Base-by-base conservation (phyloP, 2,113 vertebrate genomes). In the Pseudorectes ferrugineus region DNA sequence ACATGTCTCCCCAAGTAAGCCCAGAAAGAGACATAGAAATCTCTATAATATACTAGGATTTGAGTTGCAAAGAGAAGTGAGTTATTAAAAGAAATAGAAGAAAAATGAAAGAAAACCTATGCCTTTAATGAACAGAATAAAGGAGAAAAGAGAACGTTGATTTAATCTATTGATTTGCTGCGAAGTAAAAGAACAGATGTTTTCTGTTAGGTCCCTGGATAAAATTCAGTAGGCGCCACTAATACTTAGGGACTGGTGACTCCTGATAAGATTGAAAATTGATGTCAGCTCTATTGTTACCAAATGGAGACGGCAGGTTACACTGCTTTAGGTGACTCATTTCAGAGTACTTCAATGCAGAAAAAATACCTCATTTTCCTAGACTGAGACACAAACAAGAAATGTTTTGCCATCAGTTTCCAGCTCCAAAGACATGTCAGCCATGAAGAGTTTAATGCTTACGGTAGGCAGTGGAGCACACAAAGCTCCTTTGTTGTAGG, bases 151-250 rank as follows among this genome's bases (percentile, higher is more conserved):
- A 92, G 94, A 96, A 97, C 0, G 3, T 93, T 97, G 97, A 96
- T 97, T 97, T 97, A 97, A 98, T 98, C 96, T 97, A 97, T 98
- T 91, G 97, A 97, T 97, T 97, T 97, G 70, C 96, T 97, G 95
- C 97, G 96, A 97, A 98, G 96, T 96, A 96, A 93, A 73, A 79
- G 95, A 95, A 89, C 98, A 98, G 97, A 97, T 98, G 98, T 96
- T 98, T 98, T 97, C 54, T 76, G 83, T 98, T 98, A 98, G 45
- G 63, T 92, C 66, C 88, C 91, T 96, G 89, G 92, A 97, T 97
- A 97, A 97, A 97, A 97, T 97, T 97, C 97, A 96, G 97, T 97
- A 98, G 97, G 97, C 92, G 93, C 97, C 97, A 97, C 96, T 93
- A 97, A 97, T 96, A 82, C 96, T 98, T 95, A 89, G 2, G 83